Base-by-base conservation (phyloP, 2,113 vertebrate genomes). In the Pomatostomus ruficeps region DNA sequence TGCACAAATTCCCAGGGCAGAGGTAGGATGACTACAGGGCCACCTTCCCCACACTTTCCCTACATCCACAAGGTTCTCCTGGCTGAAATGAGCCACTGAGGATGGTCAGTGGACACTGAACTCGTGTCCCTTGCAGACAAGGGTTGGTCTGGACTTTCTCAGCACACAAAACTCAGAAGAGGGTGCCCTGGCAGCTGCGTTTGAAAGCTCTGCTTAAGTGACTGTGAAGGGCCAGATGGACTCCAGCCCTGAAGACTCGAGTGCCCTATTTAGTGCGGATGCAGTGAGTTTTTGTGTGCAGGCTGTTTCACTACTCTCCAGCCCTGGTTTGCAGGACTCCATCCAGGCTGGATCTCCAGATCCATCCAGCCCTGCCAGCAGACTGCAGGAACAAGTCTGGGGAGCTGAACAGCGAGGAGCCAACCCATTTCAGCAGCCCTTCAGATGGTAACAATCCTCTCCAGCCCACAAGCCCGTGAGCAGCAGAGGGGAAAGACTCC, bases 141-240 rank as follows among this genome's bases (percentile, higher is more conserved):
- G 54, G 46, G 70, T 24, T 82, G 74, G 57, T 84, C 93, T 81
- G 85, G 92, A 58, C 51, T 74, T 66, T 78, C 12, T 40, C 18
- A 17, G 51, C 43, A n/a, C 14, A 35, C 71, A 58, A 36, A 83
- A 26, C 82, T 15, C 72, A 93, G 72, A 89, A 42, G 61, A 92
- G 14, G 72, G 48, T 93, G 80, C 66, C 59, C 88, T 88, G 94
- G 48, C 76, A 95, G 79, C 72, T 84, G 92, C 22, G 3, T 72
- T 45, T 91, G 76, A 62, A 91, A 92, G 75, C 38, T 84, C 61
- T 89, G 76, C 52, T 81, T 20, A 92, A 93, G 63, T 71, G 79
- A 71, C 83, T 81, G 65, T 40, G 48, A 75, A 78, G 58, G 76
- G 70, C 77, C 95, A 95, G 91, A 92, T 61, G 70, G 89, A 87